These are phyloP conservation scores for Oryzias woworae DNA, from an alignment of 2,113 vertebrate genomes.

Conservation along the genomic window DNA sequence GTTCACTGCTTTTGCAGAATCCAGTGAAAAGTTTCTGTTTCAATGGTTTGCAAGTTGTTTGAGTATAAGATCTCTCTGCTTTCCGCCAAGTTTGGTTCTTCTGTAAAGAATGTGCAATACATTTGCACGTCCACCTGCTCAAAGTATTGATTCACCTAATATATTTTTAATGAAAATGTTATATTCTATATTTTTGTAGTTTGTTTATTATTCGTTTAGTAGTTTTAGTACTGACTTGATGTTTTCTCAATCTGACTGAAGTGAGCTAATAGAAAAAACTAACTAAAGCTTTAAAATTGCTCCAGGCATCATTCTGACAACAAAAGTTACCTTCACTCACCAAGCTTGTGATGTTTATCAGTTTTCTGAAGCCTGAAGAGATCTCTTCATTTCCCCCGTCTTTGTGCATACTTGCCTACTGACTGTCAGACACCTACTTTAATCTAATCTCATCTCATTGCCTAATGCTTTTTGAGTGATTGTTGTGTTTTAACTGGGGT, in stretches of 20 bases:
- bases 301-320: conserved; percentile 50
- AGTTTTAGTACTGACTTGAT: too few relatives aligned
- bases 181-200: too few relatives aligned
- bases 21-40: background rate
- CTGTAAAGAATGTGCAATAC: too few relatives aligned
- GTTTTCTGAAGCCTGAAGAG: conserved; percentile 65
- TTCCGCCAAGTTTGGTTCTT: too few relatives aligned
- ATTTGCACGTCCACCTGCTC: too few relatives aligned
- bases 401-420: conserved; percentile 57
- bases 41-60: too few relatives aligned
- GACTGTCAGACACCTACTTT: conserved; percentile 46
- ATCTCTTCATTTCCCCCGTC: conserved; percentile 70
- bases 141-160: too few relatives aligned
- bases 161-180: too few relatives aligned
- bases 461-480: conserved; percentile 40
- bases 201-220: too few relatives aligned
- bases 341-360: conserved; percentile 67
- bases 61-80: too few relatives aligned
- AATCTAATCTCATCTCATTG: conserved; percentile 31
- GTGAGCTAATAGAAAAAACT: conserved; percentile 14
- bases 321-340: conserved; percentile 50
- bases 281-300: conserved; percentile 45
- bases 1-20: background rate
- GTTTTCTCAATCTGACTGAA: background rate
- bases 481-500: conserved; percentile 34